phyloP scores from a whole-genome alignment of 2,797 vertebrate genomes.

The Scyliorhinus canicula region DNA sequence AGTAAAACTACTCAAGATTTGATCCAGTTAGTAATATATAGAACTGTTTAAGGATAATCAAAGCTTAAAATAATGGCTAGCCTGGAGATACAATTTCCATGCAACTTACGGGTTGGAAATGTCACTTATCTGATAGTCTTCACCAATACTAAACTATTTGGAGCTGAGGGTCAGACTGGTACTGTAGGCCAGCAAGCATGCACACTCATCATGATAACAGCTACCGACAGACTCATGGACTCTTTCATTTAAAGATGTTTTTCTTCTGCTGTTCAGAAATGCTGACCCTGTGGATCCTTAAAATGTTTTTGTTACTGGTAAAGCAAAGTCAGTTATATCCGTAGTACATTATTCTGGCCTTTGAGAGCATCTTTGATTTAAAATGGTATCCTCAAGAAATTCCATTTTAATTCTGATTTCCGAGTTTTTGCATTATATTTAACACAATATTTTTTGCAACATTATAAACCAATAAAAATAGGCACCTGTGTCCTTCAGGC shows the following conservation, averaged over 20 bases:
- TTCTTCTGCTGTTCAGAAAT: neutral
- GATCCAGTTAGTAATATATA: neutral
- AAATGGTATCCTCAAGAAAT: neutral
- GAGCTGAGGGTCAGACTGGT: neutral
- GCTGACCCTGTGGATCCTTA: neutral
- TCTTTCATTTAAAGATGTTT: neutral
- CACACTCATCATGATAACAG: neutral
- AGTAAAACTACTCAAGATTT: neutral
- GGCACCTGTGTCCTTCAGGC: neutral
- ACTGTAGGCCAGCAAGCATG: neutral
- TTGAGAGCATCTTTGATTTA: neutral
- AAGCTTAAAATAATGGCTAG: neutral
- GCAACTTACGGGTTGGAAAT: neutral
- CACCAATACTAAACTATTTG: neutral
- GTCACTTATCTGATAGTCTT: neutral
- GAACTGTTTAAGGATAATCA: neutral
- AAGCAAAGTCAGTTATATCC: neutral
- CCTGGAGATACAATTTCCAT: neutral
- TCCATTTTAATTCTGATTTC: neutral
- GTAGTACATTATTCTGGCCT: neutral
- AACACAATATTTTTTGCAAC: neutral
- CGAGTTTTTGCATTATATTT: neutral
- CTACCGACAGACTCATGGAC: neutral
- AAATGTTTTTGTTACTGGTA: neutral
- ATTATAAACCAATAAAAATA: neutral